Percentiles rank a stretch among this genome's conserved stretches.
phyloP scores from a whole-genome alignment of 2,888 invertebrate genomes.

The Andrena chrysosceles region DNA sequence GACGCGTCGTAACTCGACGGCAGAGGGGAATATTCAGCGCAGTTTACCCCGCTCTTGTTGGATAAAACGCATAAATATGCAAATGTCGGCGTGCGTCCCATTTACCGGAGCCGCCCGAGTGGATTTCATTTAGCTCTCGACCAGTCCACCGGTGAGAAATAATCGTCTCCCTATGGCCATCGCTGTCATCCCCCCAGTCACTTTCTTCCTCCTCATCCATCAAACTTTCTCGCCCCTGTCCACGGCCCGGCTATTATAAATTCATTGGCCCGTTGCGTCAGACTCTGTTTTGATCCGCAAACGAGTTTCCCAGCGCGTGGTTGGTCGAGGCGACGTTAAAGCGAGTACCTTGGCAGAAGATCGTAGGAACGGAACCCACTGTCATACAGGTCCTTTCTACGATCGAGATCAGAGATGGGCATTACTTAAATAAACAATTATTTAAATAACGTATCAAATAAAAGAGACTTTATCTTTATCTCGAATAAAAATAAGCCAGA shows the following conservation, averaged over 20 bases:
- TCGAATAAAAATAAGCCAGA: no score
- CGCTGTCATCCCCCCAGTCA: not conserved
- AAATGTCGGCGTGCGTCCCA: conserved; percentile 66
- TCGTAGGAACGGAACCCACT: not conserved
- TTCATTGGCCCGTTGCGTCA: conserved; percentile 32
- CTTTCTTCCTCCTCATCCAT: conserved; percentile 32
- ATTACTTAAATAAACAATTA: no score
- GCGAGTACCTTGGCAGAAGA: no score
- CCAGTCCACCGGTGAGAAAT: conserved; percentile 11
- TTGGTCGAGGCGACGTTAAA: no score
- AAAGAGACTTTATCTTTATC: no score
- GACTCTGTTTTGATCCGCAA: not conserved
- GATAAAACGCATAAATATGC: conserved; percentile 74
- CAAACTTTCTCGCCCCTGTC: conserved; percentile 24
- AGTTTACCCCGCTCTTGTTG: conserved; percentile 15
- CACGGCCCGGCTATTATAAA: conserved; percentile 9
- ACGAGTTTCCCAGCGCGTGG: conserved; percentile 6
- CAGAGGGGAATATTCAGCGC: conserved; percentile 37
- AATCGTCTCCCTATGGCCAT: conserved; percentile 10
- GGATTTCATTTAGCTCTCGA: conserved; percentile 51
- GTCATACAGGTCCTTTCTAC: not conserved
- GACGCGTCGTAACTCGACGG: conserved; percentile 28
- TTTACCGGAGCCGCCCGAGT: conserved; percentile 31
- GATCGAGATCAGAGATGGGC: no score
- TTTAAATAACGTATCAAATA: no score